These are phyloP conservation scores for Perizoma affinitatum DNA, from an alignment of 2,888 invertebrate genomes.

Conservation along the genomic window DNA sequence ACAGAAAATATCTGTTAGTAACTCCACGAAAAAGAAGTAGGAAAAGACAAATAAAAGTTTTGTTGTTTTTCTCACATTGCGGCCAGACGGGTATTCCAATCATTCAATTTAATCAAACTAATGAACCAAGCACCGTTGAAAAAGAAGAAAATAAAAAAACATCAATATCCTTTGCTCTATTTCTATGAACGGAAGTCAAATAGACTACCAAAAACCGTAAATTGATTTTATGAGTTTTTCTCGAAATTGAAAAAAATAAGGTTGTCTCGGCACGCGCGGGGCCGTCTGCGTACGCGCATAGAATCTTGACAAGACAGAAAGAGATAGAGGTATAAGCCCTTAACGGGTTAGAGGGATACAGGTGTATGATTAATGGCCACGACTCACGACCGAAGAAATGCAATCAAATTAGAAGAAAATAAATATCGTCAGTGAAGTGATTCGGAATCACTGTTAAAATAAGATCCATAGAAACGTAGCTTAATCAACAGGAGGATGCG, in stretches of 20 bases:
- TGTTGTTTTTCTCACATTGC: no score
- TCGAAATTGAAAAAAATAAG: constrained; percentile 63
- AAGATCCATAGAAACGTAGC: not conserved
- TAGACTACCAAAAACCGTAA: constrained; percentile 55
- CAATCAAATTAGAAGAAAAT: constrained; percentile 79
- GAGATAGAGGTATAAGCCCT: constrained; percentile 46
- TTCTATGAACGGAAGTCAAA: constrained; percentile 62
- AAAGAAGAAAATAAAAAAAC: not conserved
- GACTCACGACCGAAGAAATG: constrained; percentile 70
- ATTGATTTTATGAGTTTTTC: constrained; percentile 74
- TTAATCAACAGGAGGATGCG: no score
- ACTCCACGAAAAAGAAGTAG: no score
- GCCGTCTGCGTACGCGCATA: constrained; percentile 62
- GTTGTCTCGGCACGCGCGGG: constrained; percentile 75
- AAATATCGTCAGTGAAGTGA: constrained; percentile 64
- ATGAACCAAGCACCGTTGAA: not conserved
- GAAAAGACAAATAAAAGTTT: no score
- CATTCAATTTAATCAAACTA: no score
- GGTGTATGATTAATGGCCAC: constrained; percentile 68
- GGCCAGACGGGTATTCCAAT: no score
- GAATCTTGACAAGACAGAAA: constrained; percentile 63
- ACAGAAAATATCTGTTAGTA: no score
- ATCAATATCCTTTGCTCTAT: constrained; percentile 24
- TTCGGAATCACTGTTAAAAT: constrained; percentile 27
- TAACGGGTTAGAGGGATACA: constrained; percentile 46